Conservation (phyloP, 2,888 invertebrate genomes). For the Anarsia innoxiella region DNA sequence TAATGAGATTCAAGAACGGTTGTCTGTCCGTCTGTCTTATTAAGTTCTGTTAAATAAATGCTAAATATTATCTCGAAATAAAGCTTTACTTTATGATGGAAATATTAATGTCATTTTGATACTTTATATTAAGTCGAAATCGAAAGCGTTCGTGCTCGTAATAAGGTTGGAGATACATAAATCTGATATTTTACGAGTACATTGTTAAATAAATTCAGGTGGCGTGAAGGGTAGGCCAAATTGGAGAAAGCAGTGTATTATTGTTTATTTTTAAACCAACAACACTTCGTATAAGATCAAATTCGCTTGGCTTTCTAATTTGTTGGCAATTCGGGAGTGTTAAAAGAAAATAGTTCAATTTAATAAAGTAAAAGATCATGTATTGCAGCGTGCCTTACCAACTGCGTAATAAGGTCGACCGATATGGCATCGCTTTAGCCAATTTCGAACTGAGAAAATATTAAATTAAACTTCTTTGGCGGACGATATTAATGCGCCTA, state of each 20-base stretch:
- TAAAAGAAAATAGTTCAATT: slow-evolving; percentile 1
- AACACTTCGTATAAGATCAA: slow-evolving; percentile 16
- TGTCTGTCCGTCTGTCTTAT: slow-evolving; percentile 7
- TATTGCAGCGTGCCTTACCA: too few relatives aligned
- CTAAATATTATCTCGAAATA: slow-evolving; percentile 27
- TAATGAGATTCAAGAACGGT: slow-evolving; percentile 1
- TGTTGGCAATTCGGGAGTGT: slow-evolving; percentile 21
- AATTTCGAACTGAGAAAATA: slow-evolving; percentile 12
- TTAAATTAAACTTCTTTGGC: slow-evolving; percentile 5
- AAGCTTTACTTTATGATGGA: slow-evolving; percentile 26
- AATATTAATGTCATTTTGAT: slow-evolving; percentile 53
- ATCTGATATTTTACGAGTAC: slow-evolving; percentile 53
- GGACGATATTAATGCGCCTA: neutral
- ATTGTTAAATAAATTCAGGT: slow-evolving; percentile 53
- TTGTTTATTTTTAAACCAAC: slow-evolving; percentile 13
- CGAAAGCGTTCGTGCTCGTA: slow-evolving; percentile 47
- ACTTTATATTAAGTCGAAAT: slow-evolving; percentile 52
- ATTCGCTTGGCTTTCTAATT: slow-evolving; percentile 26
- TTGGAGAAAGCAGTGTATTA: slow-evolving; percentile 27
- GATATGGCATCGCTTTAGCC: slow-evolving; percentile 26
- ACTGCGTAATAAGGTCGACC: slow-evolving; percentile 22
- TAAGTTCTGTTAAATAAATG: slow-evolving; percentile 23
- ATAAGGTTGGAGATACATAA: slow-evolving; percentile 48
- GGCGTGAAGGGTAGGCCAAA: slow-evolving; percentile 23
- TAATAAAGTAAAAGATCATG: too few relatives aligned